Conservation (phyloP, 2,113 vertebrate species). For the Platichthys flesus region DNA sequence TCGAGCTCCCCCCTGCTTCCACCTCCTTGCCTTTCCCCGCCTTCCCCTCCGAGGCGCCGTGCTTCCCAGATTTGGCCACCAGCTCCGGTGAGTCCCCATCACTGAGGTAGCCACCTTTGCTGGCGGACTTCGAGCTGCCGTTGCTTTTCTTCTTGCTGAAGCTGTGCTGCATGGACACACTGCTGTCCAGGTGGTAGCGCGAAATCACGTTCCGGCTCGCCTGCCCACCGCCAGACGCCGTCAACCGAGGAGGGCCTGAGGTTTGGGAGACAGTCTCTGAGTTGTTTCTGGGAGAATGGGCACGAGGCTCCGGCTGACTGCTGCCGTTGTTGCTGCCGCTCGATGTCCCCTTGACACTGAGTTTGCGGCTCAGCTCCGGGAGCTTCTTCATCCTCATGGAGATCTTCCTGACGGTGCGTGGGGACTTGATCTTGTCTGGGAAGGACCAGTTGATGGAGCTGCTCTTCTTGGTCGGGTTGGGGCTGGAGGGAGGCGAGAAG, state of each 20-base stretch:
- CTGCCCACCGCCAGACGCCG: conserved; percentile 80
- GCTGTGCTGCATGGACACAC: conserved; percentile 90
- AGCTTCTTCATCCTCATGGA: conserved; percentile 99
- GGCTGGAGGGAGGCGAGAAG: conserved; percentile 90
- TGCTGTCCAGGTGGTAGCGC: conserved; percentile 96
- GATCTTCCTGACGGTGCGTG: conserved; percentile 95
- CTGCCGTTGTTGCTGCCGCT: conserved; percentile 70
- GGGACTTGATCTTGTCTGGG: conserved; percentile 98
- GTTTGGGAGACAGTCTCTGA: conserved; percentile 54
- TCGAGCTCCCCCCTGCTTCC: conserved; percentile 75
- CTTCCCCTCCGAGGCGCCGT: conserved; percentile 83
- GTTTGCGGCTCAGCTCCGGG: conserved; percentile 95
- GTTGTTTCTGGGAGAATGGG: conserved; percentile 57
- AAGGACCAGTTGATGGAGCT: conserved; percentile 96
- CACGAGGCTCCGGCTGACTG: conserved; percentile 71
- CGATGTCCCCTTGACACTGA: conserved; percentile 89
- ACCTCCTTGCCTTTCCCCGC: conserved; percentile 78
- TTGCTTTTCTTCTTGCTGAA: conserved; percentile 88
- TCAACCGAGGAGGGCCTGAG: conserved; percentile 71
- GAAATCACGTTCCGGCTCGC: conserved; percentile 97
- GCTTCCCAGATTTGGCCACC: conserved; percentile 91
- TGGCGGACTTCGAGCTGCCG: conserved; percentile 88
- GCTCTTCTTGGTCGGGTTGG: conserved; percentile 91
- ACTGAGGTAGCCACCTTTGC: conserved; percentile 95
- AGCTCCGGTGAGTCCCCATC: conserved; percentile 97